phyloP scores from a whole-genome alignment of 2,113 vertebrate species.

The Poeciliopsis occidentalis region DNA sequence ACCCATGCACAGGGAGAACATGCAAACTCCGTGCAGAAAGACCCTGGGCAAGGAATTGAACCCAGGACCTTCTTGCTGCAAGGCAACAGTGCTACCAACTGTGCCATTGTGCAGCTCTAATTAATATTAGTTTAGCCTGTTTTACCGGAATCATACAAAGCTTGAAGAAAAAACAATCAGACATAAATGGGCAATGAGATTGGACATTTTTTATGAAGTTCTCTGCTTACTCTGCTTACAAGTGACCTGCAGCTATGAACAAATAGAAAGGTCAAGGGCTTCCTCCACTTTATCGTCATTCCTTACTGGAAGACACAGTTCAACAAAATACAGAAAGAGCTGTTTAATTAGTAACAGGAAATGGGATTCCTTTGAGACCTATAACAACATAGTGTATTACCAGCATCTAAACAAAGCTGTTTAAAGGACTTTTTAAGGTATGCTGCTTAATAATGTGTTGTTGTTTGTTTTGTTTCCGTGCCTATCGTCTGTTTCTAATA shows the following conservation, averaged over 20 bases:
- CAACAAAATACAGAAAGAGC: neutral
- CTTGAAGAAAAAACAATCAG: neutral
- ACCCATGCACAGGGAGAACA: too few relatives aligned
- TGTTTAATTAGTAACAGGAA: slow-evolving; percentile 2
- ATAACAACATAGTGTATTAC: neutral
- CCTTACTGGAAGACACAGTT: neutral
- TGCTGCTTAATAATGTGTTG: neutral
- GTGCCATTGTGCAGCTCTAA: too few relatives aligned
- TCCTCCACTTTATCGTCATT: neutral
- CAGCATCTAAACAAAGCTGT: neutral
- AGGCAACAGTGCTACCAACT: too few relatives aligned
- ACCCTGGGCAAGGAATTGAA: too few relatives aligned
- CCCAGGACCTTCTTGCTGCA: too few relatives aligned
- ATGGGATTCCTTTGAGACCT: neutral
- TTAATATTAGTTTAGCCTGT: neutral
- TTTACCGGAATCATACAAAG: neutral
- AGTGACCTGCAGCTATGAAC: neutral
- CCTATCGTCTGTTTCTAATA: too few relatives aligned
- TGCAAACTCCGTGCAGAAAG: too few relatives aligned
- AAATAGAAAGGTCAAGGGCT: neutral
- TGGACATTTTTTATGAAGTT: neutral
- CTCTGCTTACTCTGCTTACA: neutral
- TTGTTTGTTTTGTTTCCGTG: too few relatives aligned
- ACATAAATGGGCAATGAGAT: neutral
- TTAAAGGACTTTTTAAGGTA: neutral